These are phyloP conservation scores for Ochotona curzoniae DNA, from an alignment of 2,113 vertebrate genomes.

Conservation along the genomic window DNA sequence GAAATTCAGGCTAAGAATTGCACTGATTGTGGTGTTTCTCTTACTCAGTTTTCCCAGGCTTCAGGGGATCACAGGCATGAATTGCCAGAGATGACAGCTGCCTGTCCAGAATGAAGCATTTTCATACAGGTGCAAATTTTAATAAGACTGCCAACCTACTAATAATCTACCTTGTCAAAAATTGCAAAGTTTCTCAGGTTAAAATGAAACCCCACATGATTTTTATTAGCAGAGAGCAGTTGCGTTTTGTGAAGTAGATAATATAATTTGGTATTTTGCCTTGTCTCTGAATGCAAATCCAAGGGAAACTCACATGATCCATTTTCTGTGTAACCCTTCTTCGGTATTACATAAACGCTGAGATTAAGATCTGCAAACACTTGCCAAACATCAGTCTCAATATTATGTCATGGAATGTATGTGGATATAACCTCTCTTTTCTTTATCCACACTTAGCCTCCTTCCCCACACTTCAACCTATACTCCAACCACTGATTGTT, in stretches of 20 bases:
- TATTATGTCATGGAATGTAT: not conserved
- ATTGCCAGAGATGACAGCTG: slow-evolving; percentile 25
- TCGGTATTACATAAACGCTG: slow-evolving; percentile 35
- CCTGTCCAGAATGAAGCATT: slow-evolving; percentile 49
- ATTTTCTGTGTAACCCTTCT: not conserved
- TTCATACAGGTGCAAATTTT: slow-evolving; percentile 58
- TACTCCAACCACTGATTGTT: not conserved
- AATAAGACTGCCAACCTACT: not conserved
- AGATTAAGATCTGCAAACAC: not conserved
- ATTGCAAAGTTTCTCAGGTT: slow-evolving; percentile 46
- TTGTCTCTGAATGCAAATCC: not conserved
- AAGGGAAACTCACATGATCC: slow-evolving; percentile 11
- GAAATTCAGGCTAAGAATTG: slow-evolving; percentile 56
- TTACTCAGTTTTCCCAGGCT: slow-evolving; percentile 62
- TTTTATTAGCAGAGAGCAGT: not conserved
- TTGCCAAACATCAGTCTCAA: not conserved
- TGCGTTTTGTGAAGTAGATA: slow-evolving; percentile 23
- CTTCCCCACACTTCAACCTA: not conserved
- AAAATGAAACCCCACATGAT: slow-evolving; percentile 35
- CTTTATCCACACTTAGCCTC: not conserved
- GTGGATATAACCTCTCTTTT: not conserved
- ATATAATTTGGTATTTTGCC: slow-evolving; percentile 40
- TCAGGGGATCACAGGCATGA: not conserved
- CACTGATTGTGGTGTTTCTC: not conserved
- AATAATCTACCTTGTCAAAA: slow-evolving; percentile 54